Evolutionary conservation across 2,797 vertebrate species (phyloP).

Genomic region (Eutrigla gurnardus): DNA sequence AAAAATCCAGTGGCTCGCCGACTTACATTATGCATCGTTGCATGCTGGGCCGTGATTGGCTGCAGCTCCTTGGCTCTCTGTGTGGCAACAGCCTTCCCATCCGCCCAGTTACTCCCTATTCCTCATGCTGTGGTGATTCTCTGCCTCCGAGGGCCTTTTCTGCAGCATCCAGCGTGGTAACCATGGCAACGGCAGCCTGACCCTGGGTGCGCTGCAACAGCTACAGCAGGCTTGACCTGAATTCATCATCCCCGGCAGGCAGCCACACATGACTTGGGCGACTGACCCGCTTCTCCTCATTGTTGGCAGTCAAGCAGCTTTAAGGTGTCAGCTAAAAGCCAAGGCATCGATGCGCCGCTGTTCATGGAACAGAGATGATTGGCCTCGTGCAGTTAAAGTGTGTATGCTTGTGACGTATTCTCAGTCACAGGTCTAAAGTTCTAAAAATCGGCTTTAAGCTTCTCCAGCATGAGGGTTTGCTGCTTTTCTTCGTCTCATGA

Average conservation of each 20-base stretch:
- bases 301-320: conserved; percentile 42
- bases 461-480: background rate
- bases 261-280: conserved; percentile 45
- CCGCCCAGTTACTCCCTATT: conserved; percentile 83
- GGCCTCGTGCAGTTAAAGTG: background rate
- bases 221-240: conserved; percentile 83
- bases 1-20: conserved; percentile 67
- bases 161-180: conserved; percentile 83
- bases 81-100: conserved; percentile 81
- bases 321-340: background rate
- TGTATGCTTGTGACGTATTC: background rate
- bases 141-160: conserved; percentile 76
- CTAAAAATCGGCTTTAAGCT: background rate
- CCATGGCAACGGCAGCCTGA: conserved; percentile 82
- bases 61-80: conserved; percentile 63
- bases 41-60: conserved; percentile 75
- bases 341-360: background rate
- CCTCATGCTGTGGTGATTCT: conserved; percentile 78
- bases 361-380: conserved; percentile 9
- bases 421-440: conserved; percentile 1
- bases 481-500: background rate
- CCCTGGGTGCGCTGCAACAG: conserved; percentile 73
- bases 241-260: conserved; percentile 70
- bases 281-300: conserved; percentile 73
- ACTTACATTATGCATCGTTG: conserved; percentile 74